Evolutionary conservation across 2,113 vertebrate genomes (phyloP).

Genomic region (Octodon degus): DNA sequence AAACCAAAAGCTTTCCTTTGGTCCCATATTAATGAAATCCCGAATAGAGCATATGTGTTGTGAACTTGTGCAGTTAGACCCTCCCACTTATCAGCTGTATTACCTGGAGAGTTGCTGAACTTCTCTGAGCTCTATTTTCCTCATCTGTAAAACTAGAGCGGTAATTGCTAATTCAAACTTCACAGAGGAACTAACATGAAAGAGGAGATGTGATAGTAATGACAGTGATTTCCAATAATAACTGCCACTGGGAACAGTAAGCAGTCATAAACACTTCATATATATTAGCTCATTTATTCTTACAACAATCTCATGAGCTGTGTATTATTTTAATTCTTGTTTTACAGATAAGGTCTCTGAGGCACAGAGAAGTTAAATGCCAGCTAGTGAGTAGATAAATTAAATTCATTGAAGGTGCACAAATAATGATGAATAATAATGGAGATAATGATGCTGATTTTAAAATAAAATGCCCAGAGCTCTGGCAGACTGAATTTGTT

Average conservation of each 20-base stretch:
- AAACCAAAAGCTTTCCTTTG: conserved; percentile 23
- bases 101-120: background rate
- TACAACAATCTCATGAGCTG: background rate
- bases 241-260: conserved; percentile 21
- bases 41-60: background rate
- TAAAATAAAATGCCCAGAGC: conserved; percentile 12
- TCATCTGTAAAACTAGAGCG: conserved; percentile 25
- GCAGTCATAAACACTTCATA: background rate
- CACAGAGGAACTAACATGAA: background rate
- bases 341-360: conserved; percentile 7
- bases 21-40: background rate
- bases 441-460: conserved; percentile 31
- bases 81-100: background rate
- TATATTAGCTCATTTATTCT: conserved; percentile 34
- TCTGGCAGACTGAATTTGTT: background rate
- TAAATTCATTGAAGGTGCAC: background rate
- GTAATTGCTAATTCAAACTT: conserved; percentile 34
- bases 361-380: background rate
- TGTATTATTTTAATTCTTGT: conserved; percentile 41
- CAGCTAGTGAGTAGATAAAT: background rate
- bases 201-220: conserved; percentile 15
- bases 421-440: conserved; percentile 24
- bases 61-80: background rate
- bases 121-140: conserved; percentile 29
- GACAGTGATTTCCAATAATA: conserved; percentile 36